A percentile compares a stretch with the other conserved stretches of the same genome.
phyloP scores from a whole-genome alignment of 2,113 vertebrate species.

The Psilopsiagon aurifrons region DNA sequence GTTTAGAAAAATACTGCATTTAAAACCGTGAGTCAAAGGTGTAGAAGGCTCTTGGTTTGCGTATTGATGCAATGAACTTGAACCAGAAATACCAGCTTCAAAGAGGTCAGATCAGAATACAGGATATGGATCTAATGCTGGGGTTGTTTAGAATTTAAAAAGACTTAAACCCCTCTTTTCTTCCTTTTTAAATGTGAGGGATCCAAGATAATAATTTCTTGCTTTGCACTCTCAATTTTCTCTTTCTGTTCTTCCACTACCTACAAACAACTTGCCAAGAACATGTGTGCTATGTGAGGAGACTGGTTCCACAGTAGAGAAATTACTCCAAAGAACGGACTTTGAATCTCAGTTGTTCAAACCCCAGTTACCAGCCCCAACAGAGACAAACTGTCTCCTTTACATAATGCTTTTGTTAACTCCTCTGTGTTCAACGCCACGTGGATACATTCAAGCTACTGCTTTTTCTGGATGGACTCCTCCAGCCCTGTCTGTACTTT shows the following conservation, averaged over 20 bases:
- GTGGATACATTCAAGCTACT: slow-evolving; percentile 55
- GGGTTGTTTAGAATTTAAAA: neutral
- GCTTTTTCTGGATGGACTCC: slow-evolving; percentile 52
- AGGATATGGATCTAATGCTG: neutral
- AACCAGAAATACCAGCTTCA: neutral
- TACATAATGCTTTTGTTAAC: slow-evolving; percentile 58
- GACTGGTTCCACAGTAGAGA: slow-evolving; percentile 2
- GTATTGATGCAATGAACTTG: neutral
- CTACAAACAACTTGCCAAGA: slow-evolving; percentile 12
- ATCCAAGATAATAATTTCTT: neutral
- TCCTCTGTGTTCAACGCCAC: slow-evolving; percentile 25
- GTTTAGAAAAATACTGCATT: neutral
- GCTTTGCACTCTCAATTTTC: neutral
- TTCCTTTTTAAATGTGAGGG: neutral
- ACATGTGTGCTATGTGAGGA: neutral
- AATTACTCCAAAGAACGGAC: slow-evolving; percentile 25
- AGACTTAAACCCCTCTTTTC: neutral
- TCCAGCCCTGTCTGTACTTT: slow-evolving; percentile 34
- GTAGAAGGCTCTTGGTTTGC: neutral
- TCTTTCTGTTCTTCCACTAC: neutral
- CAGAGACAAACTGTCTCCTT: slow-evolving; percentile 60
- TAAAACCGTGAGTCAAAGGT: neutral
- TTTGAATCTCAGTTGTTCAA: slow-evolving; percentile 35
- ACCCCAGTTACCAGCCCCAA: slow-evolving; percentile 43
- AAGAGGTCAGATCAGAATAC: neutral